These are phyloP conservation scores for Helicoverpa armigera DNA, from an alignment of 1,140 invertebrate genomes.

Conservation along the genomic window DNA sequence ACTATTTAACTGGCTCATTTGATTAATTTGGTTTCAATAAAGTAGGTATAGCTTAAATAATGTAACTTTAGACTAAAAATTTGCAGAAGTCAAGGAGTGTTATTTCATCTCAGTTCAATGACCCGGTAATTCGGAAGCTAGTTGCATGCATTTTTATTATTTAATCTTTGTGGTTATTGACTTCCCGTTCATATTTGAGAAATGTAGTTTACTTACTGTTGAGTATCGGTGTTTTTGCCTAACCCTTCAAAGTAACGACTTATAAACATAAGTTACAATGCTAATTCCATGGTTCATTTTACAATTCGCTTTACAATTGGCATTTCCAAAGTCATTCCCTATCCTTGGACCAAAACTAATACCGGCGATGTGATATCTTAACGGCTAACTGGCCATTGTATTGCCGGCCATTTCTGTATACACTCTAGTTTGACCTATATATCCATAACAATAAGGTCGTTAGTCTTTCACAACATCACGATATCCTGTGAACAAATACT, in stretches of 20 bases:
- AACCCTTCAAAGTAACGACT: too few species aligned
- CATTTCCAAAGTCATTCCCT: background rate
- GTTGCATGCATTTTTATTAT: background rate
- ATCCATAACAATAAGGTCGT: constrained; percentile 43
- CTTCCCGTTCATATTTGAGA: too few species aligned
- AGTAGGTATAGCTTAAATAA: too few species aligned
- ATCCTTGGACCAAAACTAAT: constrained; percentile 14
- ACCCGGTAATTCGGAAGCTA: background rate
- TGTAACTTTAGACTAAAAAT: too few species aligned
- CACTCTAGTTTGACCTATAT: constrained; percentile 30
- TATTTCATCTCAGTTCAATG: background rate
- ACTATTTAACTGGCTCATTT: too few species aligned
- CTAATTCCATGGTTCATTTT: too few species aligned
- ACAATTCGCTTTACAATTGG: too few species aligned
- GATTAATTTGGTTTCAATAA: too few species aligned
- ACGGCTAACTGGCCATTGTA: constrained; percentile 44
- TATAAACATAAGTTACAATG: too few species aligned
- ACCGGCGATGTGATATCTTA: constrained; percentile 6
- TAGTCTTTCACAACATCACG: constrained; percentile 39
- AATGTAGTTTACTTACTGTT: too few species aligned
- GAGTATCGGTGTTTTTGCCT: too few species aligned
- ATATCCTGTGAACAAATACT: constrained; percentile 44
- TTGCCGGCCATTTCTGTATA: constrained; percentile 5
- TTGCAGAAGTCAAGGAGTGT: too few species aligned
- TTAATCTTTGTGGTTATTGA: background rate